These are phyloP conservation scores for Cephus runcator DNA, from an alignment of 2,888 invertebrate species.

Conservation along the genomic window DNA sequence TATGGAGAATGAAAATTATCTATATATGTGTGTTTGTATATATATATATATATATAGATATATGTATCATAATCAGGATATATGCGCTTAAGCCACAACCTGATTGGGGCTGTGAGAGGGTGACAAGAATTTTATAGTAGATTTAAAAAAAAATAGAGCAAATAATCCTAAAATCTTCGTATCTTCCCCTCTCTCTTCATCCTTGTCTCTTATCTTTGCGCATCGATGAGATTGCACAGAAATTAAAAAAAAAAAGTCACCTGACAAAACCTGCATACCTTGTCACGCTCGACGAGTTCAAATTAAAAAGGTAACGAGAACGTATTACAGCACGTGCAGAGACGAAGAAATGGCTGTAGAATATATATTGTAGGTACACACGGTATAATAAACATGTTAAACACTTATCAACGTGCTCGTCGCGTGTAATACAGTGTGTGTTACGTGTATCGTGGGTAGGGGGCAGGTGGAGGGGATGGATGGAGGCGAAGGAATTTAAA, in stretches of 20 bases:
- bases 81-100: neutral
- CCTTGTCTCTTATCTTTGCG: neutral
- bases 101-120: neutral
- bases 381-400: constrained; percentile 10
- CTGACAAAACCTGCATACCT: neutral
- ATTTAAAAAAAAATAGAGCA: neutral
- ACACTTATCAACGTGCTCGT: constrained; percentile 10
- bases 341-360: neutral
- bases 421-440: neutral
- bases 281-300: neutral
- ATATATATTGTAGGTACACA: constrained; percentile 12
- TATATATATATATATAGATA: neutral
- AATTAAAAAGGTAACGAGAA: neutral
- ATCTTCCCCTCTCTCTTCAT: neutral
- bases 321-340: neutral
- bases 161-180: neutral
- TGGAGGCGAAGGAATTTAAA: constrained; percentile 19
- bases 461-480: neutral
- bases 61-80: neutral
- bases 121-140: neutral
- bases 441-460: neutral
- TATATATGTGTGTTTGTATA: no score
- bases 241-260: neutral
- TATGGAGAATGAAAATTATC: no score
- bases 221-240: neutral